Percentiles rank a stretch among this genome's conserved stretches.
These are phyloP conservation scores for Doryteuthis pealeii DNA, from an alignment of 1,140 invertebrate species.

Conservation along the genomic window DNA sequence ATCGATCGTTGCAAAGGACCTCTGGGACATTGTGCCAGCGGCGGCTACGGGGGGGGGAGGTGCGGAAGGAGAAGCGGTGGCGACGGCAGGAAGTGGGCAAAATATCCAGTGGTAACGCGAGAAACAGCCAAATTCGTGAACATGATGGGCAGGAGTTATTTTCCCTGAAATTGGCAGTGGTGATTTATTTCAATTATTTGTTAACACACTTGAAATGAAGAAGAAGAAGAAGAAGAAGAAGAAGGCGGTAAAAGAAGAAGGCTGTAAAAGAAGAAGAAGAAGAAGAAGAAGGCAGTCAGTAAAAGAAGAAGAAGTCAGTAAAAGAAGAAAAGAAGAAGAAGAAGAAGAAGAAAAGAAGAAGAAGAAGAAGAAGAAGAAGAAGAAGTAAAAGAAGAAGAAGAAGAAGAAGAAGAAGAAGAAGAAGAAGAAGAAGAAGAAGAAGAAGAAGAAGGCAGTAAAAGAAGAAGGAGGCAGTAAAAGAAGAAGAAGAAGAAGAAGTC, in stretches of 20 bases:
- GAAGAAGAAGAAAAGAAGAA: background rate
- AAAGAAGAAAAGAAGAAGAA: background rate
- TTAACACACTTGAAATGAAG: too few species aligned
- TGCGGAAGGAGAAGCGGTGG: conserved; percentile 13
- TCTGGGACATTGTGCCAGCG: background rate
- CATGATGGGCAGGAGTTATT: too few species aligned
- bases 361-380: background rate
- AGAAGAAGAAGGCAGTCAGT: background rate
- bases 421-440: background rate
- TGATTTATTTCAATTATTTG: too few species aligned
- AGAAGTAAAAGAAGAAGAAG: background rate
- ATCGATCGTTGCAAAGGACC: background rate
- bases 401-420: background rate
- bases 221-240: too few species aligned
- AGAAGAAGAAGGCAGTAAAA: background rate
- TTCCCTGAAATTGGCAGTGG: too few species aligned
- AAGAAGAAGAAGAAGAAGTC: too few species aligned
- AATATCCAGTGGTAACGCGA: background rate
- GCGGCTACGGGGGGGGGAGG: background rate
- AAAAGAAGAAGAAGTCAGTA: background rate
- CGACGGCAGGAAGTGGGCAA: conserved; percentile 12
- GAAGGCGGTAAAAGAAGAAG: background rate
- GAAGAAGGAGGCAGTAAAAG: background rate
- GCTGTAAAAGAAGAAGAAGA: background rate
- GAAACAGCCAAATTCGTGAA: too few species aligned